Evolutionary conservation across 1,140 invertebrate species (phyloP).

Genomic region (Mesaphorura yosii): DNA sequence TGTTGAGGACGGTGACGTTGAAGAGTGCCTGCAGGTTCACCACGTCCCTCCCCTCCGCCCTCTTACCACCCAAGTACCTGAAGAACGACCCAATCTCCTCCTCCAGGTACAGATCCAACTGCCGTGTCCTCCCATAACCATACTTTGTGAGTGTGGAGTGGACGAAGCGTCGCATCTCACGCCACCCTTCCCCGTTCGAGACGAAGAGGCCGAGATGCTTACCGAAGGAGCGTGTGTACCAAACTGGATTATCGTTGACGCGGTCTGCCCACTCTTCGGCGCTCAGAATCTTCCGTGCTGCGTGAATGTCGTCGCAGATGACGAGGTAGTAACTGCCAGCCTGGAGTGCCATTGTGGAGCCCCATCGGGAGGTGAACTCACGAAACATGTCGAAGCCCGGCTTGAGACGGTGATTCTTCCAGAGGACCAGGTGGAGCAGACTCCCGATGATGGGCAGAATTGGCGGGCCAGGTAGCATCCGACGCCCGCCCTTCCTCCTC

Average conservation of each 20-base stretch:
- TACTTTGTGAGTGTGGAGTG: slow-evolving; percentile 14
- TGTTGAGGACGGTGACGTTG: slow-evolving; percentile 13
- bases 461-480: background rate
- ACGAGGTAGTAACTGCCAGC: slow-evolving; percentile 6
- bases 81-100: slow-evolving; percentile 22
- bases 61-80: slow-evolving; percentile 8
- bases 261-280: slow-evolving; percentile 20
- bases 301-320: slow-evolving; percentile 10
- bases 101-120: slow-evolving; percentile 17
- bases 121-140: slow-evolving; percentile 12
- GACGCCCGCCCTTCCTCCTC: background rate
- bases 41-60: background rate
- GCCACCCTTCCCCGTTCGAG: slow-evolving; percentile 66
- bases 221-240: slow-evolving; percentile 15
- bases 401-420: background rate
- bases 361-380: no score
- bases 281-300: slow-evolving; percentile 11
- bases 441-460: background rate
- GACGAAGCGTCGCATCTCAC: slow-evolving; percentile 68
- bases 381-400: background rate
- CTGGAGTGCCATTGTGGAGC: slow-evolving; percentile 12
- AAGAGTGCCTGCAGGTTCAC: slow-evolving; percentile 16
- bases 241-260: slow-evolving; percentile 5
- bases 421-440: background rate
- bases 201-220: slow-evolving; percentile 46